Evolutionary conservation across 2,888 invertebrate genomes (phyloP), one percentile per base, ranked within the genome.

Genomic region (Volucella zonaria): DNA sequence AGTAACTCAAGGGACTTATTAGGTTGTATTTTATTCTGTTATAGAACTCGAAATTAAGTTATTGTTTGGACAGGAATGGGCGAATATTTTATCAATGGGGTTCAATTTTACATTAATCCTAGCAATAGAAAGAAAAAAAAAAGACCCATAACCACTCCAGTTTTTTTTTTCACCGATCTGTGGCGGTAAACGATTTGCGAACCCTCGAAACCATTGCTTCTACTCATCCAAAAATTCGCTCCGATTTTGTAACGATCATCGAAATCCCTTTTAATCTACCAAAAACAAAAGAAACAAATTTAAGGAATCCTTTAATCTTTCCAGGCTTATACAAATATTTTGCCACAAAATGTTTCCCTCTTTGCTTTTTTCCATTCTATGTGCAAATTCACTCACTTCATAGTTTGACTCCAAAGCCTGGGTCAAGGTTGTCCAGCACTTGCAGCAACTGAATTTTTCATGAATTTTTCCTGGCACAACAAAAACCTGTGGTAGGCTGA

Each of bases 381-480:
- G n/a, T 23, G 42, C 15, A 54, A 42, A n/a, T 31, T 38, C 23
- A 62, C 18, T 51, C 23, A 12, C 52, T 64, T 56, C 47, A 59
- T 64, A 18, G 47, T 23, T 31, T n/a, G 75, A 51, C 61, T 71
- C 61, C 75, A 75, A 67, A 83, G 66, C 83, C 71, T 79, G 66
- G 79, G 79, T 83, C 83, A 83, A 83, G 83, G 83, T 75, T 71
- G 75, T 38, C 56, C 58, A 64, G 62, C 61, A 79, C 66, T 79
- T 70, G 59, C 61, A 52, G 49, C 49, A 75, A 79, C 66, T 79
- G 70, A 67, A 75, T 83, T 79, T 78, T 83, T 76, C 71, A 83
- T 79, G 71, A 67, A 56, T 66, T 79, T 66, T 62, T 73, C 62
- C 49, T 64, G 18, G 18, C 14, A 47, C n/a, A 66, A 73, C 18